Conservation (phyloP, 2,113 vertebrate genomes). For the Hassar affinis region DNA sequence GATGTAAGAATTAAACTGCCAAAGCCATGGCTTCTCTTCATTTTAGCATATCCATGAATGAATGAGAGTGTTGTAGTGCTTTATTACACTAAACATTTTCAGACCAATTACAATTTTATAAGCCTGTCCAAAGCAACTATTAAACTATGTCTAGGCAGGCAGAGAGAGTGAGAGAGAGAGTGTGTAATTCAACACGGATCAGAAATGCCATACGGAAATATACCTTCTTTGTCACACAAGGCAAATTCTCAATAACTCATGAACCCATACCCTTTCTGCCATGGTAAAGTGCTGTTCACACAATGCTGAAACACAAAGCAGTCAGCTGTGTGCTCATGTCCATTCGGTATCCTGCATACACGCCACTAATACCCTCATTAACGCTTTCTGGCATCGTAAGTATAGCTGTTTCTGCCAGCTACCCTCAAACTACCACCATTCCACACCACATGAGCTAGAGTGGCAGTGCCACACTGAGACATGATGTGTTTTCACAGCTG, state of each 20-base stretch:
- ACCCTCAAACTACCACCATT: slow-evolving; percentile 11
- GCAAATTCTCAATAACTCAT: not conserved
- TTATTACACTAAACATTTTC: not conserved
- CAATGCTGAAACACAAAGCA: slow-evolving; percentile 1
- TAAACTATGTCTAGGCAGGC: not conserved
- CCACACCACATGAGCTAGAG: slow-evolving; percentile 1
- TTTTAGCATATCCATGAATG: not conserved
- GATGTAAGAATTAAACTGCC: not conserved
- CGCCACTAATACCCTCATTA: not conserved
- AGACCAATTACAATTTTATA: not conserved
- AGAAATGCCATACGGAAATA: not conserved
- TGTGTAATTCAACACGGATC: not conserved
- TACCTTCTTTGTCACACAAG: not conserved
- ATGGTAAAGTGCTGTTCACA: not conserved
- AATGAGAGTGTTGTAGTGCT: not conserved
- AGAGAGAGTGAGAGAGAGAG: not conserved
- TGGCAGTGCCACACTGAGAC: slow-evolving; percentile 41
- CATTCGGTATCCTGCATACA: not conserved
- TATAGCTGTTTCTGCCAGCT: slow-evolving; percentile 4
- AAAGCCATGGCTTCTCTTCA: not conserved
- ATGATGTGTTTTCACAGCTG: slow-evolving; percentile 62
- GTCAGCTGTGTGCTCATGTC: not conserved
- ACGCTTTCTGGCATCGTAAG: not conserved
- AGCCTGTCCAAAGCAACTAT: not conserved
- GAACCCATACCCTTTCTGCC: not conserved